Percentiles rank a stretch among this genome's conserved stretches.
Evolutionary conservation across 2,113 vertebrate genomes (phyloP).

Genomic region (Probosciger aterrimus): DNA sequence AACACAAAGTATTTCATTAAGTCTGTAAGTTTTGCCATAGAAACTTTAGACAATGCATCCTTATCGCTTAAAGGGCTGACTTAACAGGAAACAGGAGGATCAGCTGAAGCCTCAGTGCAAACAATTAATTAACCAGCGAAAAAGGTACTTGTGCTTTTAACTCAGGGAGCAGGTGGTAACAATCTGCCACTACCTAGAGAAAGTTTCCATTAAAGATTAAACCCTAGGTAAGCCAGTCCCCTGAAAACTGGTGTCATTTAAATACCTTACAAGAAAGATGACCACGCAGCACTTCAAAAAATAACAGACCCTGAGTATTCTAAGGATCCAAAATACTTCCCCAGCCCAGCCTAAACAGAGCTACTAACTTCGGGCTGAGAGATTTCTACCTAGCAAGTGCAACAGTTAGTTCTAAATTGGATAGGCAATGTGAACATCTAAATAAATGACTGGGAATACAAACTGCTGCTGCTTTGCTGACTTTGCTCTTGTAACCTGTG

Average conservation of each 20-base stretch:
- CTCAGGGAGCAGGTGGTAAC: not conserved
- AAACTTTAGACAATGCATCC: not conserved
- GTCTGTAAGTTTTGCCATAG: not conserved
- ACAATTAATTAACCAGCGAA: not conserved
- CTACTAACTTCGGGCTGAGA: not conserved
- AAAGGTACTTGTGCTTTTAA: not conserved
- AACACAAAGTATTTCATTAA: not conserved
- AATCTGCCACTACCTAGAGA: not conserved
- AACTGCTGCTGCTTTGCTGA: not conserved
- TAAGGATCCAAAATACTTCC: not conserved
- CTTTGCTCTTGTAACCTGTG: not conserved
- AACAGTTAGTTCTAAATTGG: not conserved
- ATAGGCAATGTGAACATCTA: fast-evolving
- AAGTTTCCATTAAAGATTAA: not conserved
- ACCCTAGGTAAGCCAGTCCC: not conserved
- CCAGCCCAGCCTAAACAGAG: not conserved
- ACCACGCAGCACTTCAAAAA: not conserved
- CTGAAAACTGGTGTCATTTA: not conserved
- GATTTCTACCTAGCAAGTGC: not conserved
- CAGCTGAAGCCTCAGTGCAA: not conserved
- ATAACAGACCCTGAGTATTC: not conserved
- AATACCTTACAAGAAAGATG: not conserved
- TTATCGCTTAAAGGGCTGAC: not conserved
- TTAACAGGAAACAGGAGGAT: not conserved
- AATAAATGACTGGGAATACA: not conserved